Evolutionary conservation across 2,888 invertebrate genomes (phyloP), one percentile per base, ranked within the genome.

Genomic region (Dione juno): DNA sequence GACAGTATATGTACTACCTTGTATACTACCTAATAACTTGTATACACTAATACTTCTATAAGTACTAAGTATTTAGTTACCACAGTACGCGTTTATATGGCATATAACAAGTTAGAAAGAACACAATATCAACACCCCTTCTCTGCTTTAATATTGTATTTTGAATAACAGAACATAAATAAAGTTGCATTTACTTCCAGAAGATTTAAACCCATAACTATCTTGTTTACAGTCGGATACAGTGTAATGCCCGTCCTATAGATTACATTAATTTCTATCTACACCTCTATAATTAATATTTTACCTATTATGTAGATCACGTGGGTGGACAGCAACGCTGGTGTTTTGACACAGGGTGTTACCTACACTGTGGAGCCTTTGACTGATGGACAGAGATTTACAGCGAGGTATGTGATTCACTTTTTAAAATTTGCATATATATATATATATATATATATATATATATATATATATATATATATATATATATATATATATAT

Each of bases 261-360:
- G n/a, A n/a, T n/a, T n/a, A n/a, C n/a, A n/a, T n/a, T n/a, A n/a
- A 48, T 40, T 37, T 35, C 41, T 63, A 3, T 14, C 16, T 11
- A 19, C 28, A 28, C 3, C 28, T 28, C 28, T 67, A 65, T 69
- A 70, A 75, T 74, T 74, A 74, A 75, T 72, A 69, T 67, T 52
- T 65, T 66, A 57, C 41, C 37, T 85, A 28, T 28, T 28, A 28
- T 85, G 41, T 89, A 97, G 96, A 97, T 98, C 79, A 98, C 97
- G 61, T 98, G 98, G 98, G 96, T 98, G 80, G 98, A 98, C 88
- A 97, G 97, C 41, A 94, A 96, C 71, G 97, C 97, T 45, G 97
- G 96, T 78, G 97, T 97, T 35, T 90, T 98, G 73, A 96, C 95
- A 28, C 95, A 96, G 77, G 97, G 97, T 75, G 96, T 97, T 77